Conservation (phyloP, 2,113 vertebrate genomes). For the Hipposideros armiger region DNA sequence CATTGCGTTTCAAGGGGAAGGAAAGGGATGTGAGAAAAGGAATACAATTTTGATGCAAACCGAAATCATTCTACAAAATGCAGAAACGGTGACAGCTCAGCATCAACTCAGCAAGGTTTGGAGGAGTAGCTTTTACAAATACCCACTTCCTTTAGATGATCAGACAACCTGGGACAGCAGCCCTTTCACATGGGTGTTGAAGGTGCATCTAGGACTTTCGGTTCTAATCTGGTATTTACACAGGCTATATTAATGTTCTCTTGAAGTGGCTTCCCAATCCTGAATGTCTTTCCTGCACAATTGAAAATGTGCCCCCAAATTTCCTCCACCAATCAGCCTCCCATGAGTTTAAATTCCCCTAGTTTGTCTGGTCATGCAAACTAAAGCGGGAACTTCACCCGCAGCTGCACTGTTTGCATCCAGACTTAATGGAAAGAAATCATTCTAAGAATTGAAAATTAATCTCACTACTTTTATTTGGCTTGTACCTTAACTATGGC, state of each 20-base stretch:
- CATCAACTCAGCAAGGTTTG: not conserved
- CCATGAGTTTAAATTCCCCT: conserved; percentile 19
- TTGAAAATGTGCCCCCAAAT: not conserved
- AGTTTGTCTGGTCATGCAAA: conserved; percentile 54
- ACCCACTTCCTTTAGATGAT: not conserved
- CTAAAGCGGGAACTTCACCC: conserved; percentile 48
- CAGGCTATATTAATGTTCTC: not conserved
- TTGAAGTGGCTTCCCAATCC: not conserved
- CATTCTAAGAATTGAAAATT: conserved; percentile 68
- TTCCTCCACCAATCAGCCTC: conserved; percentile 42
- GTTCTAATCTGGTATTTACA: not conserved
- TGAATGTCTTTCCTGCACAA: not conserved
- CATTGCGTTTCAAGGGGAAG: not conserved
- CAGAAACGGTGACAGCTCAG: not conserved
- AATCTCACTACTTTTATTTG: conserved; percentile 70
- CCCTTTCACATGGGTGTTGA: not conserved
- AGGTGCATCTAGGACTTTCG: not conserved
- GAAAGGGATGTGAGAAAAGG: not conserved
- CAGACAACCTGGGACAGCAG: not conserved
- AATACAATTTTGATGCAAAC: not conserved
- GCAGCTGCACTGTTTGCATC: not conserved
- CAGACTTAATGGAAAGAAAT: conserved; percentile 44
- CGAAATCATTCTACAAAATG: not conserved
- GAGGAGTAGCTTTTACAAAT: not conserved
- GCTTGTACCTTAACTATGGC: conserved; percentile 78